A percentile compares a stretch with the other conserved stretches of the same genome.
Evolutionary conservation across 2,797 vertebrate genomes (phyloP).

Genomic region (Tauraco hartlaubi): DNA sequence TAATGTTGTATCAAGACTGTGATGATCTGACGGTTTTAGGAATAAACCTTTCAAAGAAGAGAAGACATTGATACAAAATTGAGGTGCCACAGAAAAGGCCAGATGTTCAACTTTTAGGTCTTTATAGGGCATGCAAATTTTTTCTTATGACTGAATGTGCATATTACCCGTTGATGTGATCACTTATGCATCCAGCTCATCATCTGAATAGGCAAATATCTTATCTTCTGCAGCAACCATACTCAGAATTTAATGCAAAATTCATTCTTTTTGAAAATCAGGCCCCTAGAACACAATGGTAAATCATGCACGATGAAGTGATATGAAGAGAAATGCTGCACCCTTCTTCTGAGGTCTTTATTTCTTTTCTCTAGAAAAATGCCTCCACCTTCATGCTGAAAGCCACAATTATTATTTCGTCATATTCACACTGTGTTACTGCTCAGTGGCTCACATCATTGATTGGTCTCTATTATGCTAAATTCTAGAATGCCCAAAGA

Average conservation of each 20-base stretch:
- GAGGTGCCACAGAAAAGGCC: constrained; percentile 67
- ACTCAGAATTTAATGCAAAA: constrained; percentile 66
- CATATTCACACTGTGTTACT: constrained; percentile 28
- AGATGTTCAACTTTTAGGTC: constrained; percentile 71
- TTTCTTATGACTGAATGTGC: constrained; percentile 66
- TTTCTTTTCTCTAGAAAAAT: constrained; percentile 61
- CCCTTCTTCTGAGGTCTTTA: constrained; percentile 57
- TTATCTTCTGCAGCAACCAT: constrained; percentile 55
- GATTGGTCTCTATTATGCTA: constrained; percentile 46
- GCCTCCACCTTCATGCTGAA: constrained; percentile 61
- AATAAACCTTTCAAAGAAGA: constrained; percentile 43
- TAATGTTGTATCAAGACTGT: constrained; percentile 37
- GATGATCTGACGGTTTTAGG: constrained; percentile 40
- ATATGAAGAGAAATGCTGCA: constrained; percentile 40
- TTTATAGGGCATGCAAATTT: constrained; percentile 73
- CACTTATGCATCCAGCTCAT: constrained; percentile 71
- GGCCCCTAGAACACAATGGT: constrained; percentile 67
- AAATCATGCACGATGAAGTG: constrained; percentile 57
- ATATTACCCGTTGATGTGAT: constrained; percentile 70
- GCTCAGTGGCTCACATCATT: constrained; percentile 42
- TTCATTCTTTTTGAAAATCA: constrained; percentile 73
- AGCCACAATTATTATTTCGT: constrained; percentile 64
- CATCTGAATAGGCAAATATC: constrained; percentile 71
- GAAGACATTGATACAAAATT: constrained; percentile 45
- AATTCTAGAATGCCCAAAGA: constrained; percentile 34